Percentiles rank a stretch among this genome's conserved stretches.
phyloP scores from a whole-genome alignment of 2,888 invertebrate genomes.

The Heliconius cydno region DNA sequence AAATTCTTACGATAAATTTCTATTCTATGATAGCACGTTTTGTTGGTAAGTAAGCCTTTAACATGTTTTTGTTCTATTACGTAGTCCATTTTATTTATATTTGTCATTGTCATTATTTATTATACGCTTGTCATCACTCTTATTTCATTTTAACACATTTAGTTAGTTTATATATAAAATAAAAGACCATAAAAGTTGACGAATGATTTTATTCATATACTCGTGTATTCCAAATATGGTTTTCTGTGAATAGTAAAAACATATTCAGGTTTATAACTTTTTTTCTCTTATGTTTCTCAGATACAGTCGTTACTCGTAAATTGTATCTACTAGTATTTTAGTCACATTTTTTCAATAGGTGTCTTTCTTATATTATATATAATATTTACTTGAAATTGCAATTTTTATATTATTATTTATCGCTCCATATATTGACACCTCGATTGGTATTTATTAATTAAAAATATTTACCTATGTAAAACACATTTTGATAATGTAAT shows the following conservation, averaged over 20 bases:
- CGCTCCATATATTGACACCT: too few relatives aligned
- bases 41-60: conserved; percentile 37
- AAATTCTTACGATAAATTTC: conserved; percentile 45
- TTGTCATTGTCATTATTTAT: not conserved
- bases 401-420: too few relatives aligned
- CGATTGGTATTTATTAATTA: too few relatives aligned
- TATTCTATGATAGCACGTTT: conserved; percentile 39
- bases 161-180: not conserved
- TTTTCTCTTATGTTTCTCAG: too few relatives aligned
- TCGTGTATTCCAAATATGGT: not conserved
- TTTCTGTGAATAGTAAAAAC: not conserved
- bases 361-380: too few relatives aligned
- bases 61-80: conserved; percentile 22
- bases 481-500: too few relatives aligned
- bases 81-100: not conserved
- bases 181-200: not conserved
- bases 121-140: not conserved
- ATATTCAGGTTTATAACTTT: not conserved
- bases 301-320: too few relatives aligned
- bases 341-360: too few relatives aligned
- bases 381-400: too few relatives aligned
- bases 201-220: not conserved
- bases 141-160: not conserved
- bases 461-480: too few relatives aligned
- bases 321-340: too few relatives aligned